Base-by-base conservation (phyloP, 2,113 vertebrate species). In the Sebastes fasciatus region DNA sequence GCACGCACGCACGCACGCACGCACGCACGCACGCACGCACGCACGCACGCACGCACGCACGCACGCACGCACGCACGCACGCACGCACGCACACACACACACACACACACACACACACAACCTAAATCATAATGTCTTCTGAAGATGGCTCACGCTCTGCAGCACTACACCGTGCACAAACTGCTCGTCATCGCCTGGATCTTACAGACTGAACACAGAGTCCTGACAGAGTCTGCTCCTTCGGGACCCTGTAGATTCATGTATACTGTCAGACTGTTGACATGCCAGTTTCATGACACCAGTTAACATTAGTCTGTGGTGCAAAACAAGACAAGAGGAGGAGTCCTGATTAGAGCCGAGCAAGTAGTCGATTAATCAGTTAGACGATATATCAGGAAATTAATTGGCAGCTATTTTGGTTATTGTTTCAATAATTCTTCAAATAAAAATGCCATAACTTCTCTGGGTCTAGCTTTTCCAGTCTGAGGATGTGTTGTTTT, bases 241-340 rank as follows among this genome's bases (percentile, higher is more conserved):
- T 23, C 43, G 10, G 40, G 65, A 51, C 16, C 17, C 60, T 54
- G 73, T 40, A 84, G 81, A 75, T 63, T 19, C 46, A 51, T 77
- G 75, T 60, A 21, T 55, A 9, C 66, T 79, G 76, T 86, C 74
- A 81, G 60, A 67, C 69, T 74, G 67, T 79, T 83, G 82, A 45
- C 17, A 61, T 66, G 42, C 16, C 65, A 54, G 13, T 67, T 70
- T 5, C 19, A 52, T 69, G 42, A 79, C 61, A 73, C 51, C 51
- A 34, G 19, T 85, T 82, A 62, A 71, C 23, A 43, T 74, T 48
- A 80, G 45, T 48, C 66, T 17, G 74, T 75, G 45, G 72, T 34
- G 11, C n/a, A 66, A 60, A 54, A 51, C 58, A 65, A 78, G 2
- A 26, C 26, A 26, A 26, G 26, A 26, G 26, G 26, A 7, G 12